Evolutionary conservation across 2,113 vertebrate genomes (phyloP), one percentile per base, ranked within the genome.

Genomic region (Ammodytes marinus): DNA sequence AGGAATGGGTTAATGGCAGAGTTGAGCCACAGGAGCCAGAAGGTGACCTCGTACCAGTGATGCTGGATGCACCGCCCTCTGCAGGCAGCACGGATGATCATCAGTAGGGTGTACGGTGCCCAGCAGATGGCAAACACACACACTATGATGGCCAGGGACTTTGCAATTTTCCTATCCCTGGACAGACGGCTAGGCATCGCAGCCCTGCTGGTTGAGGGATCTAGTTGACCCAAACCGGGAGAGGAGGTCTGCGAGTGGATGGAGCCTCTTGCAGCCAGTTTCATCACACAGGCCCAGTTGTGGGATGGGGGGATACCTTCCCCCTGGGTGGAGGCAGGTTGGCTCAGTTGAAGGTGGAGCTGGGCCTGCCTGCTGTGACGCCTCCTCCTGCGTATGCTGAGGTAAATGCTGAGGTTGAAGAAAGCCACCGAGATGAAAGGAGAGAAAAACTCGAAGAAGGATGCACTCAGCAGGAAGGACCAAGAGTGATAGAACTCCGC

Each of bases 21-120:
- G 92, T 97, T 98, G 75, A 96, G 66, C 96, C 96, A 97, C 84
- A 97, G 93, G 85, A 97, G 95, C 96, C 97, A 97, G 95, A 97
- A 97, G n/a, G 94, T 93, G 86, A 95, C 84, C 83, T 95, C 91
- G 50, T 97, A 97, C 90, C 92, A 84, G 50, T 91, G 89, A 6
- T 88, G 74, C 61, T 84, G 74, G 45, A 95, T 79, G 57, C 92
- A 93, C 1, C 6, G 72, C 46, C 87, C 83, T 19, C 89, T 83
- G 71, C 94, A 96, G 83, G 78, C 82, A 2, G 96, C 96, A 57
- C 88, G 73, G 78, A 97, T 91, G 84, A 96, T 95, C 91, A 96
- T 95, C 53, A 95, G 83, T 47, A 97, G 92, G 61, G 95, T 95
- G 85, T 96, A 96, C 0, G 96, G 96, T 53, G 96, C 95, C 96